Conservation (phyloP, 2,797 vertebrate genomes). For the Sparus aurata region DNA sequence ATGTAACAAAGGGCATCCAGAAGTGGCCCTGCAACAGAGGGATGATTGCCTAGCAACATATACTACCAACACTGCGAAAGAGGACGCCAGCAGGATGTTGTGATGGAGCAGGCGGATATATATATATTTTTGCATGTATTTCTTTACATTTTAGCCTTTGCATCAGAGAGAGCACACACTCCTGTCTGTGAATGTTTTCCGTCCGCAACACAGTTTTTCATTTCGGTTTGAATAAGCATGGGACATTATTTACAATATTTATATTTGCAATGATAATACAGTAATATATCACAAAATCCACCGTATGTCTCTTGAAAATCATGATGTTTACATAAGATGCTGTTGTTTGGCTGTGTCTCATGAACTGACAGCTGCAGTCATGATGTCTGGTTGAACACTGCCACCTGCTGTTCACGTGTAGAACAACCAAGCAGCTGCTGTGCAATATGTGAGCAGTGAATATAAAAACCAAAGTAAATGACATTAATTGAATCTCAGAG, state of each 20-base stretch:
- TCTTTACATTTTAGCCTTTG: background rate
- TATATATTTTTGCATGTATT: background rate
- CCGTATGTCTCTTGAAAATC: background rate
- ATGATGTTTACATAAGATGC: background rate
- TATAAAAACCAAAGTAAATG: background rate
- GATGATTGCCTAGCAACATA: slow-evolving; percentile 64
- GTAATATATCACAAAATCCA: background rate
- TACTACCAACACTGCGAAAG: slow-evolving; percentile 32
- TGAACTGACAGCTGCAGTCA: background rate
- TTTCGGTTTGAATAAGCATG: background rate
- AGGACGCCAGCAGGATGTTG: slow-evolving; percentile 11
- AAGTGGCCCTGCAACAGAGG: slow-evolving; percentile 22
- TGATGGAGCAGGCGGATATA: slow-evolving; percentile 16
- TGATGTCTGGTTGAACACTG: slow-evolving; percentile 70
- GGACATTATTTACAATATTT: background rate
- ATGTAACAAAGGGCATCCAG: slow-evolving; percentile 40
- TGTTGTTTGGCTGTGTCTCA: background rate
- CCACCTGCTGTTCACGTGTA: slow-evolving; percentile 72
- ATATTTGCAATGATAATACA: background rate
- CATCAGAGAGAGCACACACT: background rate
- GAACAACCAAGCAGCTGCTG: slow-evolving; percentile 10
- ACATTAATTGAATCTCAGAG: background rate
- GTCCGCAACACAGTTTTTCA: background rate
- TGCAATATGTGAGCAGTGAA: background rate
- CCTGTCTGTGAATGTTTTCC: background rate